Conservation (phyloP, 2,113 vertebrate genomes). For the Anseranas semipalmata region DNA sequence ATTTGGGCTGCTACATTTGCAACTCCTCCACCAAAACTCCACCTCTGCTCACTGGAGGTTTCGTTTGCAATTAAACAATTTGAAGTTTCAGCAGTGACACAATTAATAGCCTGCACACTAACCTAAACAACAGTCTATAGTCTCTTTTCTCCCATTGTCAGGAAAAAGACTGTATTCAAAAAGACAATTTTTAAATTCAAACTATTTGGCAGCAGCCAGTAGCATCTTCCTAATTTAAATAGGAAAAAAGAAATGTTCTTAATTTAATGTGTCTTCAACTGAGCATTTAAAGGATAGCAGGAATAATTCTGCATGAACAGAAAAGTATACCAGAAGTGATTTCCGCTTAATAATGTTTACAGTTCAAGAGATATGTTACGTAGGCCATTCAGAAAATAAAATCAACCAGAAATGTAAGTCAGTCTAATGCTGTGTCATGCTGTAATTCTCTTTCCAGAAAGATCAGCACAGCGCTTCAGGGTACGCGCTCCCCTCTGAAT, state of each 20-base stretch:
- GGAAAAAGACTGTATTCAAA: background rate
- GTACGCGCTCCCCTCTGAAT: background rate
- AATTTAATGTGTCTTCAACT: background rate
- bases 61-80: conserved; percentile 6
- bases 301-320: background rate
- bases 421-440: background rate
- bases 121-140: background rate
- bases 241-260: background rate
- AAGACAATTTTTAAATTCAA: background rate
- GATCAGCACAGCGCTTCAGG: background rate
- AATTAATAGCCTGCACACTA: background rate
- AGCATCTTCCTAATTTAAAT: background rate
- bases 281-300: background rate
- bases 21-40: background rate
- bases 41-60: background rate
- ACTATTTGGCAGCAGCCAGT: background rate
- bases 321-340: background rate
- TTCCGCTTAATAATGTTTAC: background rate
- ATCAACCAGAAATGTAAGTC: background rate
- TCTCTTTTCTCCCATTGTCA: background rate
- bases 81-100: background rate
- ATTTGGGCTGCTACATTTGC: background rate
- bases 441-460: conserved; percentile 17
- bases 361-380: background rate
- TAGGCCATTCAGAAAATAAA: conserved; percentile 1